These are phyloP conservation scores for Acrocephalus kingi DNA, from an alignment of 2,113 vertebrate species.

Conservation along the genomic window DNA sequence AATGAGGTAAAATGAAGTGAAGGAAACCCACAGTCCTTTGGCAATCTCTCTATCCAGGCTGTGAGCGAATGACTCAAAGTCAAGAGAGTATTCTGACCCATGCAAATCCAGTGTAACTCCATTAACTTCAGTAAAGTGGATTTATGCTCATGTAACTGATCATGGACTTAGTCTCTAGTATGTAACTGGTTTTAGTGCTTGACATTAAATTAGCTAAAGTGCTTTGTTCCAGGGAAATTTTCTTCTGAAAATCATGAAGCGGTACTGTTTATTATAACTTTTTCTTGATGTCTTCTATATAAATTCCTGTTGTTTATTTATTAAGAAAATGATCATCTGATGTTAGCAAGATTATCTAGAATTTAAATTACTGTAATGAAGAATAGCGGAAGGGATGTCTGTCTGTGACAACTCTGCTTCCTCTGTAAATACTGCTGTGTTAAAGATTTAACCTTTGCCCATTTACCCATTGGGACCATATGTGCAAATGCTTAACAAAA, in stretches of 20 bases:
- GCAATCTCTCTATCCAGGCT: not conserved
- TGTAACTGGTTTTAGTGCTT: not conserved
- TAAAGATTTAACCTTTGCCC: conserved; percentile 51
- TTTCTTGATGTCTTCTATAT: not conserved
- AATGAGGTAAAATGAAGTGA: not conserved
- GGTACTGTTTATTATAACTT: not conserved
- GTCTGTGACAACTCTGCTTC: conserved; percentile 5
- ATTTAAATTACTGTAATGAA: not conserved
- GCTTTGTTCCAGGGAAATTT: not conserved
- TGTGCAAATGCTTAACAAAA: conserved; percentile 42
- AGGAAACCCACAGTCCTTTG: not conserved
- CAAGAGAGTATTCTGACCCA: not conserved
- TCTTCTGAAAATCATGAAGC: not conserved
- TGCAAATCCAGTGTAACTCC: not conserved
- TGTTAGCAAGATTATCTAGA: not conserved
- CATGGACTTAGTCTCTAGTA: not conserved
- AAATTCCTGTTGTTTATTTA: not conserved
- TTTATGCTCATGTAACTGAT: not conserved
- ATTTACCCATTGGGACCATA: conserved; percentile 40
- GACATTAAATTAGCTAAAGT: not conserved
- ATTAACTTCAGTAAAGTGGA: not conserved
- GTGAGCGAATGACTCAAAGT: not conserved
- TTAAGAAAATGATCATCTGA: not conserved
- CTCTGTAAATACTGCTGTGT: conserved; percentile 19
- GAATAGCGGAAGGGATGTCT: not conserved